Evolutionary conservation across 2,888 invertebrate species (phyloP).

Genomic region (Cephus pulcher): DNA sequence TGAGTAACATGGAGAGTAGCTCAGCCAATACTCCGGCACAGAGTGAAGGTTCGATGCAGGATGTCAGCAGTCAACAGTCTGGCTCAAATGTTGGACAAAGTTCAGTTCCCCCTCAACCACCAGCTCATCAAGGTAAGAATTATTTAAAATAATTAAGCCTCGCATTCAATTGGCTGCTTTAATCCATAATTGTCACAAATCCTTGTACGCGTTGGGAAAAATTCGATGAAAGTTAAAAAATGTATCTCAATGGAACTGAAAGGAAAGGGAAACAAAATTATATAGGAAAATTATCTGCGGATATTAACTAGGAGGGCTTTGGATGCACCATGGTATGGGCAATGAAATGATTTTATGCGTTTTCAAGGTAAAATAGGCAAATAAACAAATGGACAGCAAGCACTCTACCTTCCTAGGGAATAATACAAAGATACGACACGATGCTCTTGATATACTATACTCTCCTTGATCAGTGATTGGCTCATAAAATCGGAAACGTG

Average conservation of each 20-base stretch:
- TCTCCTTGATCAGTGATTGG: not conserved
- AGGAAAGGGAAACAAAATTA: not conserved
- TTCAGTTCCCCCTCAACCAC: constrained; percentile 54
- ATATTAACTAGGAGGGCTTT: not conserved
- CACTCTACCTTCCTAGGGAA: not conserved
- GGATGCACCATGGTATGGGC: not conserved
- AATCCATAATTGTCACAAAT: not conserved
- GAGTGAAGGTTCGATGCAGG: constrained; percentile 57
- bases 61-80: constrained; percentile 54
- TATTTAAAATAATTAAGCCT: not conserved
- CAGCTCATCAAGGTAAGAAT: constrained; percentile 58
- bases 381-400: not conserved
- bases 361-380: not conserved
- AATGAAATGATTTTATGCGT: not conserved
- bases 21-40: constrained; percentile 56
- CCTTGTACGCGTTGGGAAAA: not conserved
- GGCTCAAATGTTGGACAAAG: constrained; percentile 52
- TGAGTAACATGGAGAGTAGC: constrained; percentile 62
- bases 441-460: not conserved
- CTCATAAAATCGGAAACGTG: not conserved
- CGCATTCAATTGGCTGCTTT: not conserved
- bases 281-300: not conserved
- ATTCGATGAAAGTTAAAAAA: not conserved
- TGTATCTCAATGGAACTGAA: not conserved
- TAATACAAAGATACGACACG: not conserved